Evolutionary conservation across 2,888 invertebrate species (phyloP), one percentile per base, ranked within the genome.

Genomic region (Dolichomitus sp.): DNA sequence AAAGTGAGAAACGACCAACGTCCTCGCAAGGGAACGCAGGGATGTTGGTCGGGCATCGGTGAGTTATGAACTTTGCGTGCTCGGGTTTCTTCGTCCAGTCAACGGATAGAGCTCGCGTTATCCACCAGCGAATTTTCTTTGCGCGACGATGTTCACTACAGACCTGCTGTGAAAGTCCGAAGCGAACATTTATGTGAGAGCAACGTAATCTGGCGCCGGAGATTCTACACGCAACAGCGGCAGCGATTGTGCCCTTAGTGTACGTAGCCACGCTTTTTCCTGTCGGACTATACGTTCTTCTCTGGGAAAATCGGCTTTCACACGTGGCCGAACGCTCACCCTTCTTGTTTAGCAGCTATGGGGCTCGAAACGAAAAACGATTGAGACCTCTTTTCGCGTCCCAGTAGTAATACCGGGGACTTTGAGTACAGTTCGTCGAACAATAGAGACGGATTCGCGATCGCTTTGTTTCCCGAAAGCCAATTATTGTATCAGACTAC

Each of bases 171-270:
- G 52, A 73, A 77, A 33, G 72, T 84, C 82, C 84, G 85, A 65
- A 74, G 69, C 65, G 86, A 85, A 83, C 89, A 90, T 90, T 90
- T 90, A 89, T 89, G 90, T 89, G 91, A 85, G 89, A 89, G 84
- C 86, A 87, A 84, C 80, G 80, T 84, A 85, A 83, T 83, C 79
- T 76, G 57, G 61, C 82, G 84, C 75, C 76, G 52, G 74, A 75
- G 63, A 61, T 79, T 79, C 30, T 65, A 33, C 50, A 74, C 85
- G 75, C 81, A 66, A 23, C 33, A 65, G 63, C 69, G n/a, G n/a
- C 48, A 61, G 9, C 37, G 37, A 37, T 37, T n/a, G 17, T 70
- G 65, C 69, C 74, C 73, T 74, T 45, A 14, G 17, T 14, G 27
- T 40, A 14, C 52, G 33, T 14, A 33, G 33, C 40, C 2, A 23